A percentile compares a stretch with the other conserved stretches of the same genome.
Evolutionary conservation across 2,113 vertebrate species (phyloP).

Genomic region (Microtus oregoni): DNA sequence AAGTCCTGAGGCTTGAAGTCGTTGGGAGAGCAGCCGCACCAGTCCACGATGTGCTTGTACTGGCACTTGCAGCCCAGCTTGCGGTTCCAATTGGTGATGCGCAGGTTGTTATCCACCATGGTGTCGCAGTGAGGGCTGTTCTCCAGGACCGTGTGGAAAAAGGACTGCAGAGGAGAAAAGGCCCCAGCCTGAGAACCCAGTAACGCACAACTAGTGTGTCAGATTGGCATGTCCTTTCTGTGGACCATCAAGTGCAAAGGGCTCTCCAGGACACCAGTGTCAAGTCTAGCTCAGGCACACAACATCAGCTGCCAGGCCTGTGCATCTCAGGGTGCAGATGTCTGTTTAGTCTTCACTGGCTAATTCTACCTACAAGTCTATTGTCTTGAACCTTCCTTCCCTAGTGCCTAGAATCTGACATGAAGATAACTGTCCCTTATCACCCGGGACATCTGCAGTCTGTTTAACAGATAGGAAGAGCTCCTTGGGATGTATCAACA

Average conservation of each 20-base stretch:
- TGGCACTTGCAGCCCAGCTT: slow-evolving; percentile 99
- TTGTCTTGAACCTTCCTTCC: not conserved
- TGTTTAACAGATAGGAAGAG: not conserved
- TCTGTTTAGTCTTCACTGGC: not conserved
- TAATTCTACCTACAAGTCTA: not conserved
- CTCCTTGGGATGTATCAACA: not conserved
- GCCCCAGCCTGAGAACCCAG: not conserved
- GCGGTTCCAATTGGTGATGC: slow-evolving; percentile 99
- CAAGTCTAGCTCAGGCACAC: not conserved
- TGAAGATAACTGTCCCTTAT: not conserved
- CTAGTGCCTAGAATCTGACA: not conserved
- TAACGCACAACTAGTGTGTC: rapidly evolving
- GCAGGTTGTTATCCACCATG: slow-evolving; percentile 97
- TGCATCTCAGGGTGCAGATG: too few species aligned
- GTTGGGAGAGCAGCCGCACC: slow-evolving; percentile 99
- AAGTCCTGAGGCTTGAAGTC: slow-evolving; percentile 98
- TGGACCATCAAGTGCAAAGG: not conserved
- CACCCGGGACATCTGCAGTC: not conserved
- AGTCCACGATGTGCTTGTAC: slow-evolving; percentile 99
- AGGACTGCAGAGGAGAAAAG: slow-evolving; percentile 90
- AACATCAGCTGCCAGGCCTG: not conserved
- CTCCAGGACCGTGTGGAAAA: slow-evolving; percentile 98
- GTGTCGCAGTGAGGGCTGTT: slow-evolving; percentile 96
- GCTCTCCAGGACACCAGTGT: not conserved
- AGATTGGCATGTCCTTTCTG: not conserved